Evolutionary conservation across 2,888 invertebrate species (phyloP).

Genomic region (Marasmarcha lunaedactyla): DNA sequence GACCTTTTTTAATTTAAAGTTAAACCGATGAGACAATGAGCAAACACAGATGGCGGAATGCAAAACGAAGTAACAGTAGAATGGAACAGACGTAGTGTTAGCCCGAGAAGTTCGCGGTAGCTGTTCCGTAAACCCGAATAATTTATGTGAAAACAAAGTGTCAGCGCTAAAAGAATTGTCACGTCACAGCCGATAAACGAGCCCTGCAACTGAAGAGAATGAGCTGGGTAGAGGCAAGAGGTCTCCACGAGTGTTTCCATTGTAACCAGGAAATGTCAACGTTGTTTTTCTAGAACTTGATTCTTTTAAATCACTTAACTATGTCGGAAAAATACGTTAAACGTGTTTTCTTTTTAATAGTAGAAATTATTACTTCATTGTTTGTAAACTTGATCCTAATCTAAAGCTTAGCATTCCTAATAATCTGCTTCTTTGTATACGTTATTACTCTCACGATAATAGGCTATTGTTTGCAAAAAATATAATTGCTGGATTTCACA

Average conservation of each 20-base stretch:
- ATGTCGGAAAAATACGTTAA: background rate
- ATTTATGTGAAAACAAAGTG: constrained; percentile 58
- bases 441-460: background rate
- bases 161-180: constrained; percentile 50
- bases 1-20: constrained; percentile 58
- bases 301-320: too few species aligned
- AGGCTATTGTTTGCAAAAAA: constrained; percentile 1
- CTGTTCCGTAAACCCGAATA: constrained; percentile 38
- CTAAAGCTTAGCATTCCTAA: constrained; percentile 1
- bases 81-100: constrained; percentile 25
- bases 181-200: constrained; percentile 50
- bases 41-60: constrained; percentile 66
- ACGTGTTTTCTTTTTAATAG: background rate
- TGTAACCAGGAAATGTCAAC: too few species aligned
- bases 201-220: constrained; percentile 28
- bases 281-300: too few species aligned
- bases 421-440: background rate
- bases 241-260: background rate
- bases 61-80: constrained; percentile 45
- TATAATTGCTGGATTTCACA: background rate
- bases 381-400: constrained; percentile 16
- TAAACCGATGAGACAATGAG: constrained; percentile 63
- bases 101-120: constrained; percentile 40
- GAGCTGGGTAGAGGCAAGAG: constrained; percentile 13
- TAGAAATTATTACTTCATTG: constrained; percentile 26